These are phyloP conservation scores for Melanaphis sacchari DNA, from an alignment of 1,140 invertebrate genomes.

Conservation along the genomic window DNA sequence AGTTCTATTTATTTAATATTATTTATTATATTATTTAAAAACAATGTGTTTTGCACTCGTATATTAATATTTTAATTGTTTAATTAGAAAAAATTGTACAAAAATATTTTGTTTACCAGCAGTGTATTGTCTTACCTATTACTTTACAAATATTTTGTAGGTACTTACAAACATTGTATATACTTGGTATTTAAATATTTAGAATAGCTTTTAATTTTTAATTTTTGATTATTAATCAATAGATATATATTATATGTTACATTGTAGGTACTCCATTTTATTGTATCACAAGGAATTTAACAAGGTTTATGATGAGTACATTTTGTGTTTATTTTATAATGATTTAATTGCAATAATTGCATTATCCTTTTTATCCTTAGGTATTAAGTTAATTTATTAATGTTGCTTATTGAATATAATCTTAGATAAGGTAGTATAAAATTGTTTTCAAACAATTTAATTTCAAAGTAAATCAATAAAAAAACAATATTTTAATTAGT, in stretches of 20 bases:
- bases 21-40: not conserved
- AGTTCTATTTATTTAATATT: not conserved
- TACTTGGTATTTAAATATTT: not conserved
- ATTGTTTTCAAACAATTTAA: constrained; percentile 24
- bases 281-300: not conserved
- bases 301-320: not conserved
- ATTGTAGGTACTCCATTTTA: not conserved
- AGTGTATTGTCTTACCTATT: not conserved
- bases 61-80: not conserved
- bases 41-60: not conserved
- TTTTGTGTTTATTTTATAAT: not conserved
- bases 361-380: not conserved
- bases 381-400: constrained; percentile 19
- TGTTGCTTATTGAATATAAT: not conserved
- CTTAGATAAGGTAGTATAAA: not conserved
- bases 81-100: not conserved
- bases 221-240: not conserved
- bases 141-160: not conserved
- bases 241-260: not conserved
- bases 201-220: not conserved
- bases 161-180: not conserved
- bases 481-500: not conserved
- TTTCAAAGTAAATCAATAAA: not conserved
- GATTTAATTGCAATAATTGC: not conserved
- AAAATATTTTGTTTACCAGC: not conserved